These are phyloP conservation scores for Neogale vison DNA, from an alignment of 2,113 vertebrate species.

Conservation along the genomic window DNA sequence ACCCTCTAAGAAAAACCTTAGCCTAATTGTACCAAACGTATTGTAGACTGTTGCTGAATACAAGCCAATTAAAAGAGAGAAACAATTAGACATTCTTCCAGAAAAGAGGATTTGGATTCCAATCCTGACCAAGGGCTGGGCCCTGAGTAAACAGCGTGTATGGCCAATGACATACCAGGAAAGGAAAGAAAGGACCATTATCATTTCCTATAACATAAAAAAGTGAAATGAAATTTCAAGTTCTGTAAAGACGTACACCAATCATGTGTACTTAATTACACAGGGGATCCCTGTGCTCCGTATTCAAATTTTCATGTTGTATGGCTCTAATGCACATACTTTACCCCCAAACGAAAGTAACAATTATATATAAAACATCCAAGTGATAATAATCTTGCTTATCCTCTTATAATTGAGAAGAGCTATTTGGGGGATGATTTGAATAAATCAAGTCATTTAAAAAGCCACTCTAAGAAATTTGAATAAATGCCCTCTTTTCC, in stretches of 20 bases:
- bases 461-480: not conserved
- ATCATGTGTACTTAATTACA: not conserved
- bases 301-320: not conserved
- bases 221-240: not conserved
- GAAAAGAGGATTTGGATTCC: not conserved
- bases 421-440: not conserved
- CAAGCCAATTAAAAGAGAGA: not conserved
- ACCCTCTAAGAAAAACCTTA: not conserved
- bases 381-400: not conserved
- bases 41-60: not conserved
- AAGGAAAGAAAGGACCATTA: not conserved
- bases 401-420: slow-evolving; percentile 22
- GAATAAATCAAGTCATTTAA: slow-evolving; percentile 2
- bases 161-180: not conserved
- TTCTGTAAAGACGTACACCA: not conserved
- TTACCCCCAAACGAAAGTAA: not conserved
- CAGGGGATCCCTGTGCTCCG: not conserved
- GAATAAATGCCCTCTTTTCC: not conserved
- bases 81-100: not conserved
- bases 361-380: not conserved
- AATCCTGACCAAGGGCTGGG: not conserved
- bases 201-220: not conserved
- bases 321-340: not conserved
- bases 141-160: not conserved
- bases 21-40: not conserved